phyloP scores from a whole-genome alignment of 2,888 invertebrate species.

The Mythimna pallens region DNA sequence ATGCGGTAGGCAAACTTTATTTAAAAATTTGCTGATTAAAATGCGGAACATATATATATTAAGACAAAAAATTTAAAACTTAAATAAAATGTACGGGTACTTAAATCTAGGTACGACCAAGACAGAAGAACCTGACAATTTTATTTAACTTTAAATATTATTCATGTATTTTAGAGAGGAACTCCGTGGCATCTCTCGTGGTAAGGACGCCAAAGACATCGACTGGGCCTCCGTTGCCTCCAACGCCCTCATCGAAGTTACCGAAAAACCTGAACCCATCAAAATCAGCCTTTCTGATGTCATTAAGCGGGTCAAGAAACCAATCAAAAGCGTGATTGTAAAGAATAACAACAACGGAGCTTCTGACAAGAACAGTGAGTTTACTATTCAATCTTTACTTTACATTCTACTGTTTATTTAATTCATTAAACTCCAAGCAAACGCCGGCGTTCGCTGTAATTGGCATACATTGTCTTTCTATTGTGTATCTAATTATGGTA shows the following conservation, averaged over 20 bases:
- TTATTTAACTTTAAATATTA: not conserved
- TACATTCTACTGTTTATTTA: too few species aligned
- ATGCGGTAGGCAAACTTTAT: conserved; percentile 92
- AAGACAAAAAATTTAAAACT: too few species aligned
- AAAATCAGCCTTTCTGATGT: conserved; percentile 95
- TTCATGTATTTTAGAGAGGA: conserved; percentile 92
- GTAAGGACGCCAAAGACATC: conserved; percentile 95
- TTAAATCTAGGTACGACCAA: too few species aligned
- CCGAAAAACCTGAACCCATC: conserved; percentile 94
- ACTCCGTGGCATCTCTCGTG: conserved; percentile 95
- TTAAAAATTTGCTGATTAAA: not conserved
- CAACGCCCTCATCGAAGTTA: conserved; percentile 88
- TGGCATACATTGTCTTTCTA: too few species aligned
- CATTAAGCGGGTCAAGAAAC: conserved; percentile 93
- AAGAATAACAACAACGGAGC: conserved; percentile 87
- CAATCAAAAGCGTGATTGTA: conserved; percentile 90
- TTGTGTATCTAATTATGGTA: too few species aligned
- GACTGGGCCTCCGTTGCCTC: conserved; percentile 96
- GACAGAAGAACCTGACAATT: too few species aligned
- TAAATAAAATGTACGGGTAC: too few species aligned
- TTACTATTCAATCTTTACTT: not conserved
- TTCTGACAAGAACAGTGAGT: conserved; percentile 92
- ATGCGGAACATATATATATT: too few species aligned
- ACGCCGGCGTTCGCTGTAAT: too few species aligned
- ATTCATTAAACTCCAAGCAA: too few species aligned